Base-by-base conservation (phyloP, 2,888 invertebrate genomes). In the Dioctria rufipes region DNA sequence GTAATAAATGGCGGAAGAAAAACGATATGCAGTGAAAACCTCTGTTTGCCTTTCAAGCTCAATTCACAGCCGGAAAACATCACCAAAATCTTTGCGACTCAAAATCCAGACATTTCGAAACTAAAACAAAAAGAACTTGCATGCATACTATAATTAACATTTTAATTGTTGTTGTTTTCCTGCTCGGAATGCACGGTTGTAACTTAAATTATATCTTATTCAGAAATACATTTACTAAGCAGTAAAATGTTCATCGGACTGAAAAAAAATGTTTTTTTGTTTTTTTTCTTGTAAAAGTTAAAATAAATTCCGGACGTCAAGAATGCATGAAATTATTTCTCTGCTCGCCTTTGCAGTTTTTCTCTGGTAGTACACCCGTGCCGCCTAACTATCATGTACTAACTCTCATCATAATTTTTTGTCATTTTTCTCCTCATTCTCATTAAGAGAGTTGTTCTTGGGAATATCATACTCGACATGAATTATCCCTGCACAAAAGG, bases 401-500 rank as follows among this genome's bases (percentile, higher is more conserved):
- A 3, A 5, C 37, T n/a, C 4, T 39, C 25, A 39, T 25, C 5
- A 25, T 51, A 42, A 58, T 37, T 77, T 63, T 42, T 49, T 77
- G 61, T 77, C 61, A 63, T 61, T 63, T 77, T 77, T 77, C 63
- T 77, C 8, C 40, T 46, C 49, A 61, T 77, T 46, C 77, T 77
- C 77, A 77, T 63, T 63, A 77, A 73, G 60, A 60, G 39, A 60
- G 73, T 25, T 25, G 25, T 39, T 13, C 6, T 58, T 65, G 75
- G 40, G 6, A 75, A 6, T 51, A 65, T 75, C 65, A 54, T 58
- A 66, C 75, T 80, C 63, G 75, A 80, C 75, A 80, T 75, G 75
- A 80, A 80, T 80, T 80, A 80, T 80, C 66, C 60, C 54, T 42
- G 63, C 13, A 73, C 54, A 69, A 80, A 60, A 63, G 54, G 65